Conservation (phyloP, 2,888 invertebrate genomes). For the Pemphredon lugubris region DNA sequence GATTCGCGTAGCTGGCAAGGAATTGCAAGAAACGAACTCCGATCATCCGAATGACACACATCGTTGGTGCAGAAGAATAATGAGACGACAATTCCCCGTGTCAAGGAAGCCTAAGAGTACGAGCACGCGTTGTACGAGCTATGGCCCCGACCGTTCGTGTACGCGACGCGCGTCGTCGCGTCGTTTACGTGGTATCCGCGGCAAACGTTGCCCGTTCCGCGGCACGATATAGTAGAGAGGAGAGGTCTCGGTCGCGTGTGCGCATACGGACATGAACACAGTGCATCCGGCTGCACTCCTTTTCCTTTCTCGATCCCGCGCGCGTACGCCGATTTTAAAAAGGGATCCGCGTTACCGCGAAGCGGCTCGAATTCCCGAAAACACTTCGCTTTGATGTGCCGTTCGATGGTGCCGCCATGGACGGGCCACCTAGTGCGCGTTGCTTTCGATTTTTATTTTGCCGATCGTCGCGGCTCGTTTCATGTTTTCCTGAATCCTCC, state of each 20-base stretch:
- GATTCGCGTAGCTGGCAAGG: too few relatives aligned
- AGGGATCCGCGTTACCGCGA: constrained; percentile 16
- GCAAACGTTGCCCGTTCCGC: constrained; percentile 1
- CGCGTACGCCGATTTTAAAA: constrained; percentile 15
- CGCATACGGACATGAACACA: too few relatives aligned
- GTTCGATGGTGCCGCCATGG: neutral
- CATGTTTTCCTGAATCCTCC: too few relatives aligned
- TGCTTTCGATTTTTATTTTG: neutral
- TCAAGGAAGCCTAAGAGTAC: too few relatives aligned
- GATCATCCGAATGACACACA: too few relatives aligned
- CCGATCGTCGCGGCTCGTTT: too few relatives aligned
- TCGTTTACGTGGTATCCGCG: neutral
- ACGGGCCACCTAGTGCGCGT: neutral
- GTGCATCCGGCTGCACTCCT: constrained; percentile 43
- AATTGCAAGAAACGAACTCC: too few relatives aligned
- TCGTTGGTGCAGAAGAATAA: too few relatives aligned
- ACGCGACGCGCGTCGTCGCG: neutral
- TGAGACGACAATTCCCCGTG: too few relatives aligned
- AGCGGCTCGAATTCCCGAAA: constrained; percentile 41
- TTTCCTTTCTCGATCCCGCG: constrained; percentile 21
- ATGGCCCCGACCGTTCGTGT: constrained; percentile 18
- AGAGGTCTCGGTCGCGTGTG: too few relatives aligned
- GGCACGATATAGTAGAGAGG: constrained; percentile 16
- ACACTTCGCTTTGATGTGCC: constrained; percentile 42
- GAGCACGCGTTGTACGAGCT: neutral